phyloP scores from a whole-genome alignment of 2,113 vertebrate species.

The Macrotis lagotis region DNA sequence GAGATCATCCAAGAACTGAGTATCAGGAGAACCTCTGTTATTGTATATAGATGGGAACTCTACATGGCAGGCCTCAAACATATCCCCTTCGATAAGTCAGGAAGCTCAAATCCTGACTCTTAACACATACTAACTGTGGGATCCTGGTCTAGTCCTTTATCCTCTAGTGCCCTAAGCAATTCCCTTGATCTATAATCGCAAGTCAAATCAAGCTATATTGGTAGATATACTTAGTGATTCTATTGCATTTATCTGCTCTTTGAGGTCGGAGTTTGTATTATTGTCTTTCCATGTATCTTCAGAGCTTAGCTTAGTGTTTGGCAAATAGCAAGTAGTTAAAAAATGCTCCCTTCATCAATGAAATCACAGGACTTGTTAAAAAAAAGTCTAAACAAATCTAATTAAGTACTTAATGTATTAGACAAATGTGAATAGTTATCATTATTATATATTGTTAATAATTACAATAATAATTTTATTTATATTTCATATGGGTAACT shows the following conservation, averaged over 20 bases:
- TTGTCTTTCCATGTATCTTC: not conserved
- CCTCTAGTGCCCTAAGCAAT: not conserved
- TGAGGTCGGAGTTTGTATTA: not conserved
- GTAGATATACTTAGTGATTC: not conserved
- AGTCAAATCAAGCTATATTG: not conserved
- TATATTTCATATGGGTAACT: not conserved
- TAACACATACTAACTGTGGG: not conserved
- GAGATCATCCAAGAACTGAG: not conserved
- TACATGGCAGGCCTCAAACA: not conserved
- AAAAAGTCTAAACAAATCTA: not conserved
- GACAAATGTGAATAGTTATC: not conserved
- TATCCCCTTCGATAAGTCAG: not conserved
- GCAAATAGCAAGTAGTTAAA: not conserved
- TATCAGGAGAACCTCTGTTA: not conserved
- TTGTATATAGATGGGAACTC: not conserved
- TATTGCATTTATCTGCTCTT: not conserved
- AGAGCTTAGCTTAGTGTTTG: not conserved
- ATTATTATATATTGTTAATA: not conserved
- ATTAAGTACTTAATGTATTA: not conserved
- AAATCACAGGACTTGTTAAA: not conserved
- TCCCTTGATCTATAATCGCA: not conserved
- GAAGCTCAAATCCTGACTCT: not conserved
- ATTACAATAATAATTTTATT: no score
- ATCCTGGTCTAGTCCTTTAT: not conserved
- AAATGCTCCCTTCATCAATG: not conserved